Evolutionary conservation across 2,797 vertebrate genomes (phyloP), one percentile per base, ranked within the genome.

Genomic region (Gymnoscopelus microlampas): DNA sequence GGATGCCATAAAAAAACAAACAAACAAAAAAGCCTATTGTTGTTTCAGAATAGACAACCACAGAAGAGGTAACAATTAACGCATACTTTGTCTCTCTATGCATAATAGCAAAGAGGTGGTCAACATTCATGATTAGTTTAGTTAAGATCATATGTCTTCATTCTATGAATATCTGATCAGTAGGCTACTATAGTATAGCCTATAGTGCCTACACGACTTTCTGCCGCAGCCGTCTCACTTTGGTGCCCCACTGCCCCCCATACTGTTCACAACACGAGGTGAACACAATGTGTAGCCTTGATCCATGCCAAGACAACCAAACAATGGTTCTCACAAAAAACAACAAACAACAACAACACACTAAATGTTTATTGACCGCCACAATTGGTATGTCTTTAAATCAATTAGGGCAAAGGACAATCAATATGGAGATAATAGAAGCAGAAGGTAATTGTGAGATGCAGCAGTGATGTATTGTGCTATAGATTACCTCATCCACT

Each of bases 401-500:
- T 29, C 24, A 3, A 26, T 23, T 13, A 1, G 11, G 54, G 24
- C 3, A 24, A 1, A 19, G 15, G 53, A 10, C 29, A 50, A 8
- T 35, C 26, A 35, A 48, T 39, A 26, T 50, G 23, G 24, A 44
- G 5, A 60, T 15, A 44, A 23, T 54, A 65, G 11, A 66, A 9
- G 13, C 51, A 47, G 26, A 1, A 12, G 15, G n/a, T 63, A 53
- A 60, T 68, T 68, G 39, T 44, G 8, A 58, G 57, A 61, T 68
- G 68, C 50, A 49, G 60, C 51, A 59, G 61, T 58, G 44, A 63
- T 64, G 70, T 68, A 69, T 66, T 53, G 57, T 55, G 50, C 60
- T n/a, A 64, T 55, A 48, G 80, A 87, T 88, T 73, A 88, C 74
- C 85, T 91, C 86, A 90, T 81, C 66, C 63, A 56, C 56, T 7